These are phyloP conservation scores for Setophaga kirtlandii DNA, from an alignment of 2,113 vertebrate genomes.

Conservation along the genomic window DNA sequence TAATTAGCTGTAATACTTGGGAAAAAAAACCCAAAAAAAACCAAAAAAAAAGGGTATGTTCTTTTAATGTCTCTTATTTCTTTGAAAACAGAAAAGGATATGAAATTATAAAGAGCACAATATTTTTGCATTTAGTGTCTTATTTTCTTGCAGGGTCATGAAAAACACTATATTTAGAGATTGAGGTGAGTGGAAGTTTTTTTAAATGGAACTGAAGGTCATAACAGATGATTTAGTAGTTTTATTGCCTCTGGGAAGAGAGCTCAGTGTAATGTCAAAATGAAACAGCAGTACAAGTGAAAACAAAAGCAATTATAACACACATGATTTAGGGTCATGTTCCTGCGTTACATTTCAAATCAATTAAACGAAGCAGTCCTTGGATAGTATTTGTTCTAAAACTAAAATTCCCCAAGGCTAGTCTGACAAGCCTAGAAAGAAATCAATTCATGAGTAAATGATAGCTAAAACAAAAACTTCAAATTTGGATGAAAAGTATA, in stretches of 20 bases:
- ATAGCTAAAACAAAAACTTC: background rate
- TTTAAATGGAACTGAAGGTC: background rate
- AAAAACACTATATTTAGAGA: background rate
- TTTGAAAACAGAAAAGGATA: background rate
- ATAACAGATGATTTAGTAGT: background rate
- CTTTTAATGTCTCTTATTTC: background rate
- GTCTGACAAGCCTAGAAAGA: background rate
- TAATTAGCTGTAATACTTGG: background rate
- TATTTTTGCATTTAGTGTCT: background rate
- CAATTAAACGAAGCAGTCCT: background rate
- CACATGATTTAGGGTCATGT: background rate
- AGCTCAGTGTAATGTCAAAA: background rate
- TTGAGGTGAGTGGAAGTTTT: background rate
- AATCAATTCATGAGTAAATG: background rate
- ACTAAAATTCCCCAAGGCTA: background rate
- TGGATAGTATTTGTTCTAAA: background rate
- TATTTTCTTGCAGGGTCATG: background rate
- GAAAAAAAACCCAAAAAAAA: background rate
- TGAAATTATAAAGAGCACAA: background rate
- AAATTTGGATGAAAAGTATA: background rate
- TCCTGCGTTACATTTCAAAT: background rate
- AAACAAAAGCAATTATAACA: constrained; percentile 19
- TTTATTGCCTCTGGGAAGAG: background rate
- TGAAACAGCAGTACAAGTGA: background rate
- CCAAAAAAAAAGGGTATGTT: rapidly evolving